Base-by-base conservation (phyloP, 2,113 vertebrate genomes). In the Proterorhinus semilunaris region DNA sequence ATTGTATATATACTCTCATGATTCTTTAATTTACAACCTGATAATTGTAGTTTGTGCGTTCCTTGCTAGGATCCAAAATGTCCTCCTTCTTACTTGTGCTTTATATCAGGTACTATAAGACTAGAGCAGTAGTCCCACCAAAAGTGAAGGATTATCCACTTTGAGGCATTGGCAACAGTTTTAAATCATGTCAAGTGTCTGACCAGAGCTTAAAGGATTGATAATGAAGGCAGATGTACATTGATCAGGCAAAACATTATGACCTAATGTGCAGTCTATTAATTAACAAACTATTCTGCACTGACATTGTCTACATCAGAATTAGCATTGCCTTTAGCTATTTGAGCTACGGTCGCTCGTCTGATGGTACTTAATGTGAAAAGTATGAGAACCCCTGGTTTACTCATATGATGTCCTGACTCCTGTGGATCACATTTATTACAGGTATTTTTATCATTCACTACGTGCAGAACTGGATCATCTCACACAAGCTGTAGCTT, bases 61-160 rank as follows among this genome's bases (percentile, higher is more conserved):
- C 57, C 54, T 21, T 63, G 49, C 50, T 63, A 70, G 58, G 53
- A 36, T 16, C 53, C 21, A 48, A 67, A 74, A 65, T 9, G 10
- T 80, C 17, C 8, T 12, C 73, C 72, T 36, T 72, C 76, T 59
- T 27, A 73, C 49, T 87, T 91, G 90, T 91, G 90, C 90, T 90
- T 83, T 63, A 82, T 74, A 44, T 48, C 62, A 55, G 54, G 53
- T 15, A 36, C 27, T 36, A 46, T 72, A 45, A 83, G 72, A 69
- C 70, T 36, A 36, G 27, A 36, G 78, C 13, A 13, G 65, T 17
- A 48, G 65, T 73, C 75, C 70, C 70, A 66, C 57, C 65, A 63
- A 8, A 55, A 65, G 49, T 58, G 27, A 68, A 17, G 27, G 68
- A 50, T 74, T 7, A 68, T 73, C 67, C 54, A 43, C 61, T 67